Conservation (phyloP, 1,140 invertebrate species). For the Camponotus vicinus region DNA sequence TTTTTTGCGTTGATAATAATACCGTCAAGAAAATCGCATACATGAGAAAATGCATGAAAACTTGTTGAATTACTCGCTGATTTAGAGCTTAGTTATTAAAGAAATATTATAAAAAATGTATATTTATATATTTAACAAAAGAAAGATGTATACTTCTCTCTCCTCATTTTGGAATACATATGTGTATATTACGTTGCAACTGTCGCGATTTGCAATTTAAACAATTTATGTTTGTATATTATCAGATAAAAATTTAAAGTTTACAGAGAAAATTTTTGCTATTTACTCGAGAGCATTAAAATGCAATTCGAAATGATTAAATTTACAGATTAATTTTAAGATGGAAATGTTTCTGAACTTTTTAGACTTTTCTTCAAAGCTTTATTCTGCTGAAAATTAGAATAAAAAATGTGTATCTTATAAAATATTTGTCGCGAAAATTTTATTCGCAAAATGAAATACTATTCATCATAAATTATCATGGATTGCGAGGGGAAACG, state of each 20-base stretch:
- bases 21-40: neutral
- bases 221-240: neutral
- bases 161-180: conserved; percentile 1
- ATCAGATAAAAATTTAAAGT: neutral
- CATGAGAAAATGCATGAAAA: conserved; percentile 23
- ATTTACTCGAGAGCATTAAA: neutral
- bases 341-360: neutral
- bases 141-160: neutral
- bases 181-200: neutral
- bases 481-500: neutral
- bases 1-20: conserved; percentile 35
- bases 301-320: neutral
- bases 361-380: neutral
- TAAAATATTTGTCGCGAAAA: conserved; percentile 30
- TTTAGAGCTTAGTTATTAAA: neutral
- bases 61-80: conserved; percentile 10
- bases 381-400: conserved; percentile 13
- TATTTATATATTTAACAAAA: too few species aligned
- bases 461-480: conserved; percentile 28
- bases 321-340: conserved; percentile 9
- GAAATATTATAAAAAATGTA: conserved; percentile 10
- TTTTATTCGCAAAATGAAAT: conserved; percentile 42
- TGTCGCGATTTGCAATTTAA: conserved; percentile 4
- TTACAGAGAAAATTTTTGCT: neutral
- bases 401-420: neutral